Conservation (phyloP, 2,797 vertebrate genomes). For the Sebastes alutus region DNA sequence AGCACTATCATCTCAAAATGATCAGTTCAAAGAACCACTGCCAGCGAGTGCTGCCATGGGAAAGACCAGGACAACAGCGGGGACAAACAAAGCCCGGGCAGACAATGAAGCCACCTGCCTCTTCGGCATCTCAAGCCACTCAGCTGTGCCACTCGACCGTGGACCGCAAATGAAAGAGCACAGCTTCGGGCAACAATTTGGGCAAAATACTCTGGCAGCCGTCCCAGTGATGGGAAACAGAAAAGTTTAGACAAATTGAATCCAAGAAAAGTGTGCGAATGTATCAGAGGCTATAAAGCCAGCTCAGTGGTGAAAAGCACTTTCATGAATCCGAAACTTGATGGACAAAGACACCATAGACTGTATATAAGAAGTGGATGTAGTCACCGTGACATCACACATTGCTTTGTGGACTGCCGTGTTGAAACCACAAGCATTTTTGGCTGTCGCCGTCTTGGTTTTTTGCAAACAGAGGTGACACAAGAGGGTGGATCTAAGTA, state of each 20-base stretch:
- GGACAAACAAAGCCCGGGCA: slow-evolving; percentile 49
- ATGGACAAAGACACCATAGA: background rate
- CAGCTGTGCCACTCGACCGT: slow-evolving; percentile 21
- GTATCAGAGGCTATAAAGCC: background rate
- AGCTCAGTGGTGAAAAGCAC: background rate
- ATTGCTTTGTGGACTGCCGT: too few relatives aligned
- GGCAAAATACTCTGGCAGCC: slow-evolving; percentile 11
- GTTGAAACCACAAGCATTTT: too few relatives aligned
- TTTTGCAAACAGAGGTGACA: too few relatives aligned
- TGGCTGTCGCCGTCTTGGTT: too few relatives aligned
- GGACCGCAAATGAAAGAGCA: slow-evolving; percentile 26
- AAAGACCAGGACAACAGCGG: slow-evolving; percentile 18
- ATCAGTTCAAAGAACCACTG: slow-evolving; percentile 21
- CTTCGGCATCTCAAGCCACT: slow-evolving; percentile 27
- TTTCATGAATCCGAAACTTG: background rate
- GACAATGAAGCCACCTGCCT: slow-evolving; percentile 68
- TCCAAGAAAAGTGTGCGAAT: background rate
- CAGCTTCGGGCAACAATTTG: slow-evolving; percentile 30
- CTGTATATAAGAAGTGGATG: too few relatives aligned
- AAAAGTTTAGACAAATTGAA: slow-evolving; percentile 24
- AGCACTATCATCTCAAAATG: slow-evolving; percentile 27
- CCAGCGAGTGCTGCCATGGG: slow-evolving; percentile 18
- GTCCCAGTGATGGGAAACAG: background rate
- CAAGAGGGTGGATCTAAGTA: too few relatives aligned
- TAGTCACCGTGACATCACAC: too few relatives aligned